Conservation (phyloP, 2,113 vertebrate species). For the Pogona vitticeps region DNA sequence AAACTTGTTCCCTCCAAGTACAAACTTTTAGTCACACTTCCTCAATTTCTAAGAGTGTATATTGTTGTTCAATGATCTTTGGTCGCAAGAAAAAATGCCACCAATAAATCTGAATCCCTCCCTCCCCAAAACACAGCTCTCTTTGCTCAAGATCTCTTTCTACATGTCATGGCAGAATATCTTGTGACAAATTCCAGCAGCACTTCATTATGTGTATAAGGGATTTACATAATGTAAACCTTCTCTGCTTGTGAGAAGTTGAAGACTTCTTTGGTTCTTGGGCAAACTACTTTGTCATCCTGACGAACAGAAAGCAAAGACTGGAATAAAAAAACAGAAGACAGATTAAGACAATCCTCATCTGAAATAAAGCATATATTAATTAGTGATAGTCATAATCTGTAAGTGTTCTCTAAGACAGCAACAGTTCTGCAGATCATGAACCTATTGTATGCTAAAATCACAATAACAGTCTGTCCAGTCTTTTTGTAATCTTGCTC, state of each 20-base stretch:
- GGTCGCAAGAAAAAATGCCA: constrained; percentile 80
- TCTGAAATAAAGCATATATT: neutral
- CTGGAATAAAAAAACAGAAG: constrained; percentile 70
- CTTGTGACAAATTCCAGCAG: constrained; percentile 66
- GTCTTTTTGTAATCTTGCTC: neutral
- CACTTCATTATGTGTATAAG: constrained; percentile 46
- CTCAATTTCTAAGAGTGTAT: constrained; percentile 65
- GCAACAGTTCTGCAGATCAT: neutral
- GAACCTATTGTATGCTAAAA: neutral
- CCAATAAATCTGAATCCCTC: constrained; percentile 60
- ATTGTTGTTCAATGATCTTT: constrained; percentile 79
- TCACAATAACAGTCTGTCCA: neutral
- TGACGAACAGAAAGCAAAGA: constrained; percentile 98
- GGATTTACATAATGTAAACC: constrained; percentile 98
- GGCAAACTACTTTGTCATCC: constrained; percentile 98
- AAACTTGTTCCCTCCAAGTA: constrained; percentile 67
- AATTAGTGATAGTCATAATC: neutral
- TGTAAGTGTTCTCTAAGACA: neutral
- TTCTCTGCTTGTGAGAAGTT: constrained; percentile 99
- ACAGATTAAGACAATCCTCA: neutral
- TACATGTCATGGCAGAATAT: constrained; percentile 64
- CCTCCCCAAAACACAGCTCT: constrained; percentile 57
- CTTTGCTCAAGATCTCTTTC: constrained; percentile 66
- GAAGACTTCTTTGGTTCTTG: constrained; percentile 99
- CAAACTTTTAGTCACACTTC: constrained; percentile 66